These are phyloP conservation scores for Melitaea cinxia DNA, from an alignment of 1,140 invertebrate genomes.

Conservation along the genomic window DNA sequence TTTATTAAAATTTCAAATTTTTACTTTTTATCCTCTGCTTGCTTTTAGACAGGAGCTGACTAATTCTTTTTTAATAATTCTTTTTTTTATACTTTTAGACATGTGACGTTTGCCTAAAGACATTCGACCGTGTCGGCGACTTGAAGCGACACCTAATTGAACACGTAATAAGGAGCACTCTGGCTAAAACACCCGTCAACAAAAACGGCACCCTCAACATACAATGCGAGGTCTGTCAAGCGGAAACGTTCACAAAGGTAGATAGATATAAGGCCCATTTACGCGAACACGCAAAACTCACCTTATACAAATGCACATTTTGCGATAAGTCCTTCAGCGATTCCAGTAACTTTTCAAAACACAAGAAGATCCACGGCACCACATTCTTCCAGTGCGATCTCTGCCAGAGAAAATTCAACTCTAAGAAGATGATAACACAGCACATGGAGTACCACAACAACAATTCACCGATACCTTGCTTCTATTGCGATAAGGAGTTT, in stretches of 20 bases:
- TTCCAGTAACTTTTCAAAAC: constrained; percentile 79
- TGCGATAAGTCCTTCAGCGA: constrained; percentile 79
- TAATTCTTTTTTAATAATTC: no score
- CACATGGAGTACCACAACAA: constrained; percentile 77
- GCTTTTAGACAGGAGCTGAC: no score
- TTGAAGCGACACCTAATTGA: constrained; percentile 78
- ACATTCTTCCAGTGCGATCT: constrained; percentile 73
- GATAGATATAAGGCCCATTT: constrained; percentile 76
- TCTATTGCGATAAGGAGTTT: constrained; percentile 65
- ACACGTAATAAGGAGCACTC: constrained; percentile 66
- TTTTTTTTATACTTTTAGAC: constrained; percentile 48
- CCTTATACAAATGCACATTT: constrained; percentile 75
- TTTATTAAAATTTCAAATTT: no score
- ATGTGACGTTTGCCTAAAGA: constrained; percentile 72
- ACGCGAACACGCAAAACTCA: constrained; percentile 76
- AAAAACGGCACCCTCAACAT: constrained; percentile 62
- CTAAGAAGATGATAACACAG: constrained; percentile 74
- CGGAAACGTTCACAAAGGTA: constrained; percentile 60
- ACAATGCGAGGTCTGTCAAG: constrained; percentile 71
- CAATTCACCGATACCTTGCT: constrained; percentile 58
- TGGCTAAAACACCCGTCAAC: constrained; percentile 64
- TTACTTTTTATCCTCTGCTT: no score
- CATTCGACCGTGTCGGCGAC: constrained; percentile 74
- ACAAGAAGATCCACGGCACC: constrained; percentile 77
- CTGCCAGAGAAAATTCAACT: constrained; percentile 77